Base-by-base conservation (phyloP, 23 tunicate species). In the Pegea sp. region DNA sequence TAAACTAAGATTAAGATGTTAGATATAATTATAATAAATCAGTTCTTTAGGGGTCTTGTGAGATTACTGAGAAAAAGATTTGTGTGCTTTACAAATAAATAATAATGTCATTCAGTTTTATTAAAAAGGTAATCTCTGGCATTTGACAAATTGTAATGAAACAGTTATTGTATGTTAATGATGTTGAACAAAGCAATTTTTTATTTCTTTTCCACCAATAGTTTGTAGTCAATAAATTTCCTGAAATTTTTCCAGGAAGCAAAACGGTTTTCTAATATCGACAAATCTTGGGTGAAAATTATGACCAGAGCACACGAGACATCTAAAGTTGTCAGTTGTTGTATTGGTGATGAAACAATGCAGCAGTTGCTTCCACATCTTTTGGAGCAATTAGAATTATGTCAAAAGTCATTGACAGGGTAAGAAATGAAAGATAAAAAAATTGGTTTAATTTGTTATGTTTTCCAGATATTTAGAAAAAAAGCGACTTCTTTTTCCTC, bases 231-330 rank as follows among this genome's bases (percentile, higher is more conserved):
- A n/a, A n/a, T n/a, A n/a, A n/a, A n/a, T n/a, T 38, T 38, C 46
- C 11, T 8, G 16, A 38, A 38, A 8, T 8, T 38, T 38, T 38
- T 67, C 23, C 31, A 81, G 95, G 95, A 84, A 63, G 95, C 95
- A 0, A 84, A 84, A 58, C 57, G 95, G 29, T 84, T 84, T 62
- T 84, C 95, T 1, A 74, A 74, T 44, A 84, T 84, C 30, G 95
- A 84, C 77, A 84, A 84, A 48, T 64, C 95, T n/a, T 84, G 95
- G 95, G 95, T 84, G 4, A 71, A 77, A 43, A 84, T 84, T 25
- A 84, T 84, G 95, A 84, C 95, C 27, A 44, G 95, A 58, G 95
- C 95, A 13, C 95, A 84, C 63, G 95, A 84, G 58, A 84, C 81
- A 6, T 33, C 66, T 42, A 84, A 84, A 48, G 95, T 84, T 22